Conservation (phyloP, 30 jellyfish, hydroid and myxozoan species). For the Hydra vulgaris region DNA sequence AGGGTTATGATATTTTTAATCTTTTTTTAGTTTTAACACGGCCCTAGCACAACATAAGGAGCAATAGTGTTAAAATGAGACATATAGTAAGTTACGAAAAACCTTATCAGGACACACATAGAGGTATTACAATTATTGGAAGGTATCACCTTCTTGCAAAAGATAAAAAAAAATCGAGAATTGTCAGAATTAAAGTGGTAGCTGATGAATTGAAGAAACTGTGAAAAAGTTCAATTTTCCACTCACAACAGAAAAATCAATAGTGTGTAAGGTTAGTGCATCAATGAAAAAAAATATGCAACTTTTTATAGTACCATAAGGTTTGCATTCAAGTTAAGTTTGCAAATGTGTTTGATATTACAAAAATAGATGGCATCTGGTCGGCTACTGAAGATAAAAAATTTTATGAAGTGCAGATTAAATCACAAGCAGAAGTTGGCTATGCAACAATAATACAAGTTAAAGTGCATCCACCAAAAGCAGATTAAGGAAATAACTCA, state of each 20-base stretch:
- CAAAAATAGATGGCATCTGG: background rate
- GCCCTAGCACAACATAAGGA: too few species aligned
- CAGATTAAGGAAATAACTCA: too few species aligned
- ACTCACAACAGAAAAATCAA: background rate
- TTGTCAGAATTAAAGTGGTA: background rate
- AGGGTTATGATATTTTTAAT: too few species aligned
- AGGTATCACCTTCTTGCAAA: too few species aligned
- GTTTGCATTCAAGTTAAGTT: background rate
- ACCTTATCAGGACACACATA: too few species aligned
- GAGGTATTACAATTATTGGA: too few species aligned
- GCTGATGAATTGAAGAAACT: background rate
- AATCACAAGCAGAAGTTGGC: background rate
- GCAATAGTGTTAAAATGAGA: too few species aligned
- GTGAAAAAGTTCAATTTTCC: background rate
- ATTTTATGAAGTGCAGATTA: background rate
- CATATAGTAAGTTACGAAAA: too few species aligned
- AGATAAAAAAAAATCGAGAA: background rate
- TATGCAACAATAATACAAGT: background rate
- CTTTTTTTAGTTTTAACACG: too few species aligned
- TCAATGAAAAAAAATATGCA: too few species aligned
- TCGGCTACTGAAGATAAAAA: background rate
- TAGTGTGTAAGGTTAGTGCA: background rate
- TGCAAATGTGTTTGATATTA: background rate
- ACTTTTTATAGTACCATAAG: background rate
- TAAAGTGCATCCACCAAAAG: background rate